These are phyloP conservation scores for Tapirus terrestris DNA, from an alignment of 2,113 vertebrate genomes.

Conservation along the genomic window DNA sequence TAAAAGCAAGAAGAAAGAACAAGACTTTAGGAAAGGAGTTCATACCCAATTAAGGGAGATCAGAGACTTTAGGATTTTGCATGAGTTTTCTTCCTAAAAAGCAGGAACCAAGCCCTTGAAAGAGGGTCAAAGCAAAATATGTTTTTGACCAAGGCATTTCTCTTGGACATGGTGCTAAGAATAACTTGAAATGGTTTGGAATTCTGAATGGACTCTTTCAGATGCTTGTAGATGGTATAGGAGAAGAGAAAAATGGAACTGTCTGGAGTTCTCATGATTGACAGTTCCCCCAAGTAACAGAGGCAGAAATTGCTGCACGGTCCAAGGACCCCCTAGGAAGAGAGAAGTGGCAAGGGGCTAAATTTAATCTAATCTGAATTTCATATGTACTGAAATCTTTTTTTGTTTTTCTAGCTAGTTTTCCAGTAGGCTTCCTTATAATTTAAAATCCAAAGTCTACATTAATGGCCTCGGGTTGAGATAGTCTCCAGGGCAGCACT, in stretches of 20 bases:
- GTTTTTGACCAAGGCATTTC: constrained; percentile 35
- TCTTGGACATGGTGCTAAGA: neutral
- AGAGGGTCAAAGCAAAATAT: neutral
- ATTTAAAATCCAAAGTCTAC: constrained; percentile 34
- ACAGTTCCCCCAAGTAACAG: neutral
- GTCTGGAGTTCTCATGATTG: neutral
- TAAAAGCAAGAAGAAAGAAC: neutral
- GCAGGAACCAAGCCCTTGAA: constrained; percentile 26
- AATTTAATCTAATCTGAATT: constrained; percentile 34
- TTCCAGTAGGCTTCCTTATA: constrained; percentile 43
- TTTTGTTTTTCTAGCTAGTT: neutral
- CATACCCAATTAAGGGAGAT: neutral
- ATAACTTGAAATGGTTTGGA: constrained; percentile 46
- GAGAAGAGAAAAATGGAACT: neutral
- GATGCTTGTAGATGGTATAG: neutral
- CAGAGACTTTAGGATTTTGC: neutral
- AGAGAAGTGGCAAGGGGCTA: neutral
- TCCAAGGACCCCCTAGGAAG: neutral
- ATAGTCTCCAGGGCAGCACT: neutral
- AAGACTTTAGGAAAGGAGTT: neutral
- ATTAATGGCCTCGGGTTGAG: neutral
- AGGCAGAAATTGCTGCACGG: neutral
- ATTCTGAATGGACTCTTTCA: constrained; percentile 29
- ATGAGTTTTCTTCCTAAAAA: neutral
- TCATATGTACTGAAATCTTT: neutral